Conservation (phyloP, 2,888 invertebrate genomes). For the Syrista parreyssii region DNA sequence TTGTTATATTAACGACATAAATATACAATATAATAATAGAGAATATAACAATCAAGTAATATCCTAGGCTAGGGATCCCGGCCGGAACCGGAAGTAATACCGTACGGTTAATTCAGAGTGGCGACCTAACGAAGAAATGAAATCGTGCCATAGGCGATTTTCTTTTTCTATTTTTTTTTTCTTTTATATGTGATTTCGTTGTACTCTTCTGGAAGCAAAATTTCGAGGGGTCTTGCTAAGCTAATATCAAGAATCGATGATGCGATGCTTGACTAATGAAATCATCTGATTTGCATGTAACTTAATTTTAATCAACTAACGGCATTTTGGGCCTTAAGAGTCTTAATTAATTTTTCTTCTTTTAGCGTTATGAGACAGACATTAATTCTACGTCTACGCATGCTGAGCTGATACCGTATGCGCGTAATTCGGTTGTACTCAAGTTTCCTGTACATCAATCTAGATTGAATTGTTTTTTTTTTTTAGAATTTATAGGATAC, state of each 20-base stretch:
- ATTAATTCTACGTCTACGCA: not conserved
- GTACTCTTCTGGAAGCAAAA: not conserved
- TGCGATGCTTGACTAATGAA: not conserved
- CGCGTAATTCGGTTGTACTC: not conserved
- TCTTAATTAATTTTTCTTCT: not conserved
- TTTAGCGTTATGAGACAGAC: not conserved
- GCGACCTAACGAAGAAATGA: not conserved
- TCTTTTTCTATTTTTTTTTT: not conserved
- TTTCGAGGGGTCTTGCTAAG: not conserved
- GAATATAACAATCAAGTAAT: constrained; percentile 28
- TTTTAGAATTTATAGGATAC: not conserved
- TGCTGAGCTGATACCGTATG: not conserved
- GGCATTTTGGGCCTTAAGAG: not conserved
- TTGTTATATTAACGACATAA: constrained; percentile 45
- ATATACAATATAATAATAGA: constrained; percentile 35
- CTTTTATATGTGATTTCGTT: not conserved
- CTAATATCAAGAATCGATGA: not conserved
- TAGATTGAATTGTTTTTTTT: not conserved
- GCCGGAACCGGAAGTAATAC: not conserved
- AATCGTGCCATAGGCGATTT: not conserved
- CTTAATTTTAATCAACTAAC: not conserved
- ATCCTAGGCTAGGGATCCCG: not conserved
- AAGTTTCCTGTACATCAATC: not conserved
- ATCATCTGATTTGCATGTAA: not conserved
- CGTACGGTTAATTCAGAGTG: not conserved